Evolutionary conservation across 2,888 invertebrate species (phyloP), one percentile per base, ranked within the genome.

Genomic region (Phorcus lineatus): DNA sequence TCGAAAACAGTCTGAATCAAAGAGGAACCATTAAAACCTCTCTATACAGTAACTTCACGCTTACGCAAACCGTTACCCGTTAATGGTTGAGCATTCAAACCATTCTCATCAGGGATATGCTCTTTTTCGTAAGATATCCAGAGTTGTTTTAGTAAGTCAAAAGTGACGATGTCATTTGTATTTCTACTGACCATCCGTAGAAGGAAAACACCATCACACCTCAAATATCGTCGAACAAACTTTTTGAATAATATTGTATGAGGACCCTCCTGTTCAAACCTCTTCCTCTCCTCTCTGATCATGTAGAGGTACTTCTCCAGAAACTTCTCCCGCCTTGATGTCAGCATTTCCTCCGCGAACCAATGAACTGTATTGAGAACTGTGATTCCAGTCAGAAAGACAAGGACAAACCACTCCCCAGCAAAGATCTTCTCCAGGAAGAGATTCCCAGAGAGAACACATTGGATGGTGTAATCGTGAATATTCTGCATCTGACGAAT

Each of bases 351-450:
- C 54, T 76, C 76, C 7, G 22, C 17, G 53, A 66, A 40, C 78
- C 62, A 78, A 6, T 19, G n/a, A 3, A 62, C 28, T 2, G 62
- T 19, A 9, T 47, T 66, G 17, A 66, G 28, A 17, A 66, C 31
- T 22, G 88, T 88, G 0, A 86, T 81, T 28, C 84, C 74, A 78
- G 87, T 84, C 53, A 89, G 85, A 16, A 88, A 80, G 24, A 87
- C 87, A 36, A 88, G 85, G 87, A 88, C 88, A 79, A 88, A 88
- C 89, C 89, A 89, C 2, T 88, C 79, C 76, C 88, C 86, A 9
- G 85, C 85, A 80, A 88, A 89, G 76, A 89, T 88, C 82, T 89
- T 89, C 80, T 89, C 89, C 81, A 87, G 88, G 79, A 89, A 89
- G 47, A 89, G 81, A 66, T 89, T 89, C 57, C 88, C 88, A 0